A percentile compares a stretch with the other conserved stretches of the same genome.
phyloP scores from a whole-genome alignment of 2,113 vertebrate genomes.

The Trachemys scripta region DNA sequence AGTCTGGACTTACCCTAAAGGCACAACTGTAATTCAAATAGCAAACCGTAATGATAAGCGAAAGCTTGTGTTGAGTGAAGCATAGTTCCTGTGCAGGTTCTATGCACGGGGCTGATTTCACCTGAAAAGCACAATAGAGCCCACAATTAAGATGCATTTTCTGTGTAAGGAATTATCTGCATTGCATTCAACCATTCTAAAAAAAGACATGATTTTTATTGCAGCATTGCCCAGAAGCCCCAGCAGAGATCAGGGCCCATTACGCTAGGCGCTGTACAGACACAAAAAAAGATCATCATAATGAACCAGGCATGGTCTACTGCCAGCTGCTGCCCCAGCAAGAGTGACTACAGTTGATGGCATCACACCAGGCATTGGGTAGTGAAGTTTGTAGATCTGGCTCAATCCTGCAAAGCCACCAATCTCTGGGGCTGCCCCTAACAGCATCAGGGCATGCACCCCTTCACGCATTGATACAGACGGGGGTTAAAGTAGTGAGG shows the following conservation, averaged over 20 bases:
- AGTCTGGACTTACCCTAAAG: background rate
- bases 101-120: constrained; percentile 31
- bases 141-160: constrained; percentile 1
- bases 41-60: constrained; percentile 42
- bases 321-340: background rate
- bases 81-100: background rate
- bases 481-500: background rate
- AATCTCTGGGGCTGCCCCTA: background rate
- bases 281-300: background rate
- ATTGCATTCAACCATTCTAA: background rate
- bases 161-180: background rate
- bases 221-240: background rate
- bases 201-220: background rate
- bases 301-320: background rate
- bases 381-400: background rate
- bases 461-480: background rate
- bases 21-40: constrained; percentile 7
- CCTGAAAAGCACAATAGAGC: constrained; percentile 13
- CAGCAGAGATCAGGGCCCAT: background rate
- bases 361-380: background rate
- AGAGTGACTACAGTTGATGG: background rate
- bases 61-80: background rate
- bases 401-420: background rate
- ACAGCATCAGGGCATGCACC: background rate
- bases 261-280: background rate